Evolutionary conservation across 2,113 vertebrate genomes (phyloP).

Genomic region (Peucedramus taeniatus): DNA sequence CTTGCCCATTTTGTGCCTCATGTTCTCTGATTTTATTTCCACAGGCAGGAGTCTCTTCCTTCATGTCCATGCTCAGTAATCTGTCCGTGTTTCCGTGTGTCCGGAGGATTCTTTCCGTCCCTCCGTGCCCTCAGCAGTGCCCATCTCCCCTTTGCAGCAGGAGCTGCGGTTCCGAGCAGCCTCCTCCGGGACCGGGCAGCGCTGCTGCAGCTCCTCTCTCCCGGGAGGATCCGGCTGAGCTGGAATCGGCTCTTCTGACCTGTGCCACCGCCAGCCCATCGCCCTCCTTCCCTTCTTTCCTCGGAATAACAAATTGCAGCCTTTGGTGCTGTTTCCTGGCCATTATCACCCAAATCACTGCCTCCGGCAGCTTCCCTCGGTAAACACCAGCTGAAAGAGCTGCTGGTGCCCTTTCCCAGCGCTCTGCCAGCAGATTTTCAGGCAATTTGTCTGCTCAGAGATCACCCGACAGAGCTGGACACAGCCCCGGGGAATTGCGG

Average conservation of each 20-base stretch:
- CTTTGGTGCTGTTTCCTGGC: background rate
- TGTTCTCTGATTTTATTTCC: background rate
- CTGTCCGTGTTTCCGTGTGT: background rate
- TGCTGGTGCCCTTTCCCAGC: background rate
- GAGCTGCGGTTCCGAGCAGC: background rate
- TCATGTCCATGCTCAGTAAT: background rate
- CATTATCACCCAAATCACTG: background rate
- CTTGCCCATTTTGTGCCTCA: background rate
- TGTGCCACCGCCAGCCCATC: background rate
- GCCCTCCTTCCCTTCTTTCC: background rate
- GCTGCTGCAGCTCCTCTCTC: background rate
- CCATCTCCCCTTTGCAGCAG: rapidly evolving
- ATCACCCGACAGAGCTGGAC: background rate
- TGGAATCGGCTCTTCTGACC: background rate
- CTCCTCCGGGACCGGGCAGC: rapidly evolving
- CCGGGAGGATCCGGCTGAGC: rapidly evolving
- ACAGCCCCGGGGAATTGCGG: rapidly evolving
- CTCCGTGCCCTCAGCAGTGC: rapidly evolving
- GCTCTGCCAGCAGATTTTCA: background rate
- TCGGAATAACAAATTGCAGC: background rate
- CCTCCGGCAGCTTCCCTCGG: background rate
- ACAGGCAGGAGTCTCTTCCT: background rate
- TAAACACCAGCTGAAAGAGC: background rate
- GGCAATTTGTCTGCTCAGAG: rapidly evolving
- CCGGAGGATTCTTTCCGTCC: background rate